Evolutionary conservation across 2,797 vertebrate genomes (phyloP).

Genomic region (Perodicticus potto): DNA sequence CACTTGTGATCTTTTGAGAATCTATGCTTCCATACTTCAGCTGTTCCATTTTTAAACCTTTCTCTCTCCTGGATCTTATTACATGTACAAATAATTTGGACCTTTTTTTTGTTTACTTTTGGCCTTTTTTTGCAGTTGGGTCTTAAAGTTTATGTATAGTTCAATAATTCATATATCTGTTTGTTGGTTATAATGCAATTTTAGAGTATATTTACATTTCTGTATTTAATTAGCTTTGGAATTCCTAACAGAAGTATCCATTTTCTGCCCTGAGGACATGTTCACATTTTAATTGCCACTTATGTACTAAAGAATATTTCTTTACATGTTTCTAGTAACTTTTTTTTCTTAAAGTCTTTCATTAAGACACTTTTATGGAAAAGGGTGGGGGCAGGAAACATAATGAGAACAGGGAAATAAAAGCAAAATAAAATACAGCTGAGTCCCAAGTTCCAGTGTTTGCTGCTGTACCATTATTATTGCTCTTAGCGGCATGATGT

Average conservation of each 20-base stretch:
- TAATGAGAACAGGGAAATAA: conserved; percentile 70
- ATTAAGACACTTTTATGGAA: conserved; percentile 78
- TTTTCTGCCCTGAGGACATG: conserved; percentile 71
- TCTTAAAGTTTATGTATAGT: conserved; percentile 64
- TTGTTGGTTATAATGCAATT: conserved; percentile 73
- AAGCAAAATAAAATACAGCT: conserved; percentile 60
- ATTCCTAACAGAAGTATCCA: conserved; percentile 74
- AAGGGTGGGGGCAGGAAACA: conserved; percentile 34
- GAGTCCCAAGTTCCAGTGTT: conserved; percentile 32
- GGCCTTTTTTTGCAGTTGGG: conserved; percentile 57
- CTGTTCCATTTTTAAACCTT: conserved; percentile 50
- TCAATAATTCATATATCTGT: conserved; percentile 65
- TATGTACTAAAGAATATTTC: conserved; percentile 76
- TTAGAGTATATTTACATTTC: conserved; percentile 68
- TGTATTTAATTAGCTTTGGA: conserved; percentile 81
- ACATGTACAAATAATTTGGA: conserved; percentile 59
- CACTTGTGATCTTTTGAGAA: conserved; percentile 19
- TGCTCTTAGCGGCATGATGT: conserved; percentile 41
- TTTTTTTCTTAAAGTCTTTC: conserved; percentile 71
- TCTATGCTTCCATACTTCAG: background rate
- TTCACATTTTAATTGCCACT: conserved; percentile 78
- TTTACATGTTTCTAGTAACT: conserved; percentile 75
- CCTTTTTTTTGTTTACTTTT: conserved; percentile 65
- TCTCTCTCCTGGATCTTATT: conserved; percentile 58
- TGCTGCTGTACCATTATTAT: conserved; percentile 32